Evolutionary conservation across 2,797 vertebrate genomes (phyloP).

Genomic region (Sus cebifrons): DNA sequence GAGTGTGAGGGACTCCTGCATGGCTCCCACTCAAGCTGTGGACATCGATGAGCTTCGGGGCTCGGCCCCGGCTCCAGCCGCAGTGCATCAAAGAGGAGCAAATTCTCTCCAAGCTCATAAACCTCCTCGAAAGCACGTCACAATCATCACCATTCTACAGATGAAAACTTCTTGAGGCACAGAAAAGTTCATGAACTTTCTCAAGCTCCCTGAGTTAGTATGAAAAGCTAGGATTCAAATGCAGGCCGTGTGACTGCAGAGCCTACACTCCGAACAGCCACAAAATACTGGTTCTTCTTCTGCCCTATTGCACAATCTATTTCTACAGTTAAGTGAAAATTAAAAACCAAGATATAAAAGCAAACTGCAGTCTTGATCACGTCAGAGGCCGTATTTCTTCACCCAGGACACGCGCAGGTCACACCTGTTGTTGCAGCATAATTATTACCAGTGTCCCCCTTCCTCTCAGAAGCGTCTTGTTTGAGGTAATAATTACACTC

Average conservation of each 20-base stretch:
- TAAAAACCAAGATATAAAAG: neutral
- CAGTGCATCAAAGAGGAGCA: neutral
- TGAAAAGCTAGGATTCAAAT: neutral
- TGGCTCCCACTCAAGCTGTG: neutral
- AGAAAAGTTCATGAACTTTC: neutral
- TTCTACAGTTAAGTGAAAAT: neutral
- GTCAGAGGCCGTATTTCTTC: neutral
- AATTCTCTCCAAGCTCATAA: neutral
- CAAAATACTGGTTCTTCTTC: too few relatives aligned
- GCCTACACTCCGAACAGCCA: neutral
- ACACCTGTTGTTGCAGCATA: neutral
- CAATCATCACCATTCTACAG: neutral
- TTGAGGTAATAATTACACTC: neutral
- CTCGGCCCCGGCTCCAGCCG: neutral
- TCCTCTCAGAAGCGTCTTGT: neutral
- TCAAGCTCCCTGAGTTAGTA: neutral
- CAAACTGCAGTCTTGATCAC: neutral
- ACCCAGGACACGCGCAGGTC: neutral
- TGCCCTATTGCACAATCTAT: neutral
- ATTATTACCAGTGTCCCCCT: neutral
- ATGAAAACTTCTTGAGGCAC: neutral
- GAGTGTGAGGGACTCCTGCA: rapidly evolving
- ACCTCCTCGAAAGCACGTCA: neutral
- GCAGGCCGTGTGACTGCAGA: neutral
- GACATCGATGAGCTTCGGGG: neutral